Conservation (phyloP, 1,140 invertebrate species). For the Rhagoletis zephyria region DNA sequence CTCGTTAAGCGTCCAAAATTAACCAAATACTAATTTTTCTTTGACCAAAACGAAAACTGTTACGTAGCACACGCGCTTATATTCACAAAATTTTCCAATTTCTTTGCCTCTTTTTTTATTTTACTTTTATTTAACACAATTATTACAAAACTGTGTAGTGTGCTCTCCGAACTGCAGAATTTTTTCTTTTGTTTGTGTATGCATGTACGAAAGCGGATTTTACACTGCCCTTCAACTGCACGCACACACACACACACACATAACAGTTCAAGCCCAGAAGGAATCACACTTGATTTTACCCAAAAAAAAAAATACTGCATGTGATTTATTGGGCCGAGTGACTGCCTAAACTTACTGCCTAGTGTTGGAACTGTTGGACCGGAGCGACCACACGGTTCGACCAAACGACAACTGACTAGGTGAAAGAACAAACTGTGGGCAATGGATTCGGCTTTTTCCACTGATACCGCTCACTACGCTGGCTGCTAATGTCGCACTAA, state of each 20-base stretch:
- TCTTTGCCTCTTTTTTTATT: too few relatives aligned
- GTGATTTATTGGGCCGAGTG: neutral
- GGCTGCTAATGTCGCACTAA: slow-evolving; percentile 26
- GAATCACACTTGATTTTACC: slow-evolving; percentile 51
- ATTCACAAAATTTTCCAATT: slow-evolving; percentile 34
- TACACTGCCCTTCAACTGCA: slow-evolving; percentile 32
- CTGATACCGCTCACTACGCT: slow-evolving; percentile 35
- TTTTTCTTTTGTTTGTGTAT: neutral
- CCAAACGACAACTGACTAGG: slow-evolving; percentile 49
- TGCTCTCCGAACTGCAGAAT: neutral
- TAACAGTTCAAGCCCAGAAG: neutral
- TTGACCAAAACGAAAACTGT: neutral
- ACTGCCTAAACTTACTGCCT: slow-evolving; percentile 45
- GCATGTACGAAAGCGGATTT: slow-evolving; percentile 36
- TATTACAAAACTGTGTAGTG: slow-evolving; percentile 1
- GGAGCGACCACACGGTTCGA: slow-evolving; percentile 44
- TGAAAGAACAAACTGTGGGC: slow-evolving; percentile 40
- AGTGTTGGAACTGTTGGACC: slow-evolving; percentile 29
- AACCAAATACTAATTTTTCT: neutral
- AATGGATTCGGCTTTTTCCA: neutral
- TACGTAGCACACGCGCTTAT: slow-evolving; percentile 7
- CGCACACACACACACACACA: neutral
- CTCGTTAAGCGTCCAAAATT: slow-evolving; percentile 10
- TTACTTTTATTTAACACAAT: slow-evolving; percentile 35
- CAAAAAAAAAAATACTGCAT: neutral